These are phyloP conservation scores for Notothenia coriiceps DNA, from an alignment of 2,113 vertebrate genomes.

Conservation along the genomic window DNA sequence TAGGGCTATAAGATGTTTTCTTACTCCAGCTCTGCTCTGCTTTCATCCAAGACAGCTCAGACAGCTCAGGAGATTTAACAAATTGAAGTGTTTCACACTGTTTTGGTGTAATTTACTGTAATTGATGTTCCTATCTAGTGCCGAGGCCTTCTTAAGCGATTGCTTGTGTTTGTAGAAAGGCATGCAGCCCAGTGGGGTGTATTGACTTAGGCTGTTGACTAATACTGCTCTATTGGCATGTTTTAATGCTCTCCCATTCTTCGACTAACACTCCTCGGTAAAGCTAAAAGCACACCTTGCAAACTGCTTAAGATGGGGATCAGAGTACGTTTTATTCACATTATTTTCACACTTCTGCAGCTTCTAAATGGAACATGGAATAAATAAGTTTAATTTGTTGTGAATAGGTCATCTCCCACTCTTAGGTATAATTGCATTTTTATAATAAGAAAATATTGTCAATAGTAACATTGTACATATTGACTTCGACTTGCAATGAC, in stretches of 20 bases:
- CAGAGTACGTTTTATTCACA: not conserved
- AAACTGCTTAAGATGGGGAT: slow-evolving; percentile 23
- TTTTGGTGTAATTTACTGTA: slow-evolving; percentile 82
- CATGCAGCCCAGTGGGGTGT: slow-evolving; percentile 79
- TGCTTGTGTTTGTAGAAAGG: slow-evolving; percentile 77
- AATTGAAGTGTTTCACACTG: slow-evolving; percentile 79
- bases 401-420: not conserved
- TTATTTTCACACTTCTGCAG: not conserved
- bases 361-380: not conserved
- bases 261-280: slow-evolving; percentile 60
- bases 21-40: slow-evolving; percentile 57
- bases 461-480: not conserved
- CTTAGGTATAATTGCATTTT: not conserved
- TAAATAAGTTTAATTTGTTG: not conserved
- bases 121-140: slow-evolving; percentile 79
- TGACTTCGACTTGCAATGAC: not conserved
- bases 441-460: not conserved
- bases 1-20: slow-evolving; percentile 67
- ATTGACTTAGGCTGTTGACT: slow-evolving; percentile 78
- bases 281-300: slow-evolving; percentile 54
- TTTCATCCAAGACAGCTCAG: slow-evolving; percentile 71
- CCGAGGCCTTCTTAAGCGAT: slow-evolving; percentile 72
- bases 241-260: slow-evolving; percentile 79
- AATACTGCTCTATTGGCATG: slow-evolving; percentile 75
- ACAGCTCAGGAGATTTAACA: slow-evolving; percentile 75